A percentile compares a stretch with the other conserved stretches of the same genome.
These are phyloP conservation scores for Platycnemis pennipes DNA, from an alignment of 2,888 invertebrate genomes.

Conservation along the genomic window DNA sequence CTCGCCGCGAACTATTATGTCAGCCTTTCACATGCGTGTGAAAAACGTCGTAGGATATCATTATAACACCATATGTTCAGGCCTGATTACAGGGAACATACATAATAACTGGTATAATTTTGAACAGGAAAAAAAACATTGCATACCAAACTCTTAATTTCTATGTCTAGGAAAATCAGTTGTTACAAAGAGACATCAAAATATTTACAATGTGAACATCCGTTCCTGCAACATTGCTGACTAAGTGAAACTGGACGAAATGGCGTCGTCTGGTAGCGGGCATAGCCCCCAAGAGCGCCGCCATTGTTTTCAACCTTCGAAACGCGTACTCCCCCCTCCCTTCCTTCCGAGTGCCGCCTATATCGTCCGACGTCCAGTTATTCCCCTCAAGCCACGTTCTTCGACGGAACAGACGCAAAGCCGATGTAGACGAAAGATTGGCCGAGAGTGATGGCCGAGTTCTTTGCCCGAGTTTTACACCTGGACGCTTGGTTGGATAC, in stretches of 20 bases:
- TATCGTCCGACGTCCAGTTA: not conserved
- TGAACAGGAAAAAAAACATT: too few species aligned
- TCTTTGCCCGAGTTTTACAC: not conserved
- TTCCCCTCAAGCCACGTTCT: not conserved
- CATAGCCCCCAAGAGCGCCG: not conserved
- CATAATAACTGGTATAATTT: too few species aligned
- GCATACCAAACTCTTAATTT: too few species aligned
- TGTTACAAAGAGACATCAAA: not conserved
- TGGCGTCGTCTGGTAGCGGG: not conserved
- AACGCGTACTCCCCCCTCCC: not conserved
- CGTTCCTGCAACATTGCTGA: not conserved
- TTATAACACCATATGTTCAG: too few species aligned
- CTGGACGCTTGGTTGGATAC: not conserved
- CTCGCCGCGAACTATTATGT: too few species aligned
- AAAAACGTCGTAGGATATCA: too few species aligned
- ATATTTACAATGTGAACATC: not conserved
- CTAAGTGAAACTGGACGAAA: not conserved
- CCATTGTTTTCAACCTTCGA: not conserved
- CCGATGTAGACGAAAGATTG: too few species aligned
- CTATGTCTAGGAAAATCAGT: not conserved
- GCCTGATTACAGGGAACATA: too few species aligned
- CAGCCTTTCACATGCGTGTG: too few species aligned
- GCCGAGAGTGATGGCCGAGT: too few species aligned
- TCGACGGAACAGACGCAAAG: not conserved
- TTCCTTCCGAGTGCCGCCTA: constrained; percentile 1